Evolutionary conservation across 2,888 invertebrate genomes (phyloP).

Genomic region (Trissoscelio sp.): DNA sequence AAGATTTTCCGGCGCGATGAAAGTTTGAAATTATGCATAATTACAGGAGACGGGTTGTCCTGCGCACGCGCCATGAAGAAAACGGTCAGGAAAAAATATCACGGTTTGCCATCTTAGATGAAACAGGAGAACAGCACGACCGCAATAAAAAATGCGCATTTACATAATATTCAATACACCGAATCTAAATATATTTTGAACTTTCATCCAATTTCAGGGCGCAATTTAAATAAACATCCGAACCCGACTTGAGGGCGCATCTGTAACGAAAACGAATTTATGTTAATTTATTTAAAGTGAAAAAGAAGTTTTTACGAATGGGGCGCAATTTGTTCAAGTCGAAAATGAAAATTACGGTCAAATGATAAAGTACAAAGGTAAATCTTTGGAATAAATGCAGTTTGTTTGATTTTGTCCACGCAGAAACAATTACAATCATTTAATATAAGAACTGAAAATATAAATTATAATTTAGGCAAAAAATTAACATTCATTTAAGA

Average conservation of each 20-base stretch:
- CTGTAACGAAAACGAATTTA: conserved; percentile 14
- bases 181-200: conserved; percentile 31
- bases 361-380: neutral
- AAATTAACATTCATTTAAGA: too few species aligned
- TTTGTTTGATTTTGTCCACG: too few species aligned
- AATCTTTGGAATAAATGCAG: neutral
- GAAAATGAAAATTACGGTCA: neutral
- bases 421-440: too few species aligned
- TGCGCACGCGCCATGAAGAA: conserved; percentile 1
- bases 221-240: conserved; percentile 21
- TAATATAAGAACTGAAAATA: too few species aligned
- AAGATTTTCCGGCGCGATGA: conserved; percentile 46
- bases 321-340: neutral
- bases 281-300: conserved; percentile 35
- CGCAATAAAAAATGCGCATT: conserved; percentile 20
- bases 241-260: neutral
- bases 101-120: conserved; percentile 35
- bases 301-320: neutral
- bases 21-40: conserved; percentile 64
- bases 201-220: conserved; percentile 24
- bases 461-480: too few species aligned
- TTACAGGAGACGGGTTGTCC: conserved; percentile 39
- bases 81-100: conserved; percentile 39
- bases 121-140: conserved; percentile 23
- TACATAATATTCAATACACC: conserved; percentile 52